Evolutionary conservation across 2,797 vertebrate genomes (phyloP).

Genomic region (Carapus acus): DNA sequence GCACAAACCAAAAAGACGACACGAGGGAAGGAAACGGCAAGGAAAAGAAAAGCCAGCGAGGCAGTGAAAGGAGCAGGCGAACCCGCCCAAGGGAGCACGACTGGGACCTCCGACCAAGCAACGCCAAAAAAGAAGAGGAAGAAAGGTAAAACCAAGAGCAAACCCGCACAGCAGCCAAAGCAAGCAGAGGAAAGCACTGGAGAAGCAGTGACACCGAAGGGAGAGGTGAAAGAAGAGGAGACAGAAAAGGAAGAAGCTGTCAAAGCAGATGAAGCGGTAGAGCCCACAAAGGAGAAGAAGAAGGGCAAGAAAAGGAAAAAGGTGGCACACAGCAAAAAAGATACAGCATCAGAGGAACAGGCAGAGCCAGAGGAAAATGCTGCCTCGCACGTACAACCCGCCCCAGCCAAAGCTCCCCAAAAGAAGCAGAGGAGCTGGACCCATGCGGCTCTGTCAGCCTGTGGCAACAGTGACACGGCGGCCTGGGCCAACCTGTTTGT

Average conservation of each 20-base stretch:
- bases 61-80: slow-evolving; percentile 34
- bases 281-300: slow-evolving; percentile 40
- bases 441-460: slow-evolving; percentile 56
- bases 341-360: slow-evolving; percentile 5
- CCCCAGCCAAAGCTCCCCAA: slow-evolving; percentile 39
- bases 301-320: slow-evolving; percentile 55
- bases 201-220: slow-evolving; percentile 17
- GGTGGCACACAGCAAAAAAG: slow-evolving; percentile 1
- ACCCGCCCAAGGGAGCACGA: slow-evolving; percentile 1
- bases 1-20: slow-evolving; percentile 17
- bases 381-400: slow-evolving; percentile 10
- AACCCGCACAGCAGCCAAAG: slow-evolving; percentile 6
- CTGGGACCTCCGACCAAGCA: not conserved
- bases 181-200: slow-evolving; percentile 2
- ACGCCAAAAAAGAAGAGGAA: slow-evolving; percentile 27
- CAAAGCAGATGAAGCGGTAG: slow-evolving; percentile 21
- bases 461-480: slow-evolving; percentile 70
- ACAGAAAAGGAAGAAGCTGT: slow-evolving; percentile 7
- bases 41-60: slow-evolving; percentile 53
- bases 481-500: slow-evolving; percentile 90
- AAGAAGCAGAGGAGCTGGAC: slow-evolving; percentile 83
- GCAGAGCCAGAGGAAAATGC: slow-evolving; percentile 5
- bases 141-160: slow-evolving; percentile 47
- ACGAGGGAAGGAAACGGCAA: slow-evolving; percentile 59
- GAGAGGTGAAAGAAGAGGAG: slow-evolving; percentile 13